Base-by-base conservation (phyloP, 2,113 vertebrate species). In the Microcebus ravelobensis region DNA sequence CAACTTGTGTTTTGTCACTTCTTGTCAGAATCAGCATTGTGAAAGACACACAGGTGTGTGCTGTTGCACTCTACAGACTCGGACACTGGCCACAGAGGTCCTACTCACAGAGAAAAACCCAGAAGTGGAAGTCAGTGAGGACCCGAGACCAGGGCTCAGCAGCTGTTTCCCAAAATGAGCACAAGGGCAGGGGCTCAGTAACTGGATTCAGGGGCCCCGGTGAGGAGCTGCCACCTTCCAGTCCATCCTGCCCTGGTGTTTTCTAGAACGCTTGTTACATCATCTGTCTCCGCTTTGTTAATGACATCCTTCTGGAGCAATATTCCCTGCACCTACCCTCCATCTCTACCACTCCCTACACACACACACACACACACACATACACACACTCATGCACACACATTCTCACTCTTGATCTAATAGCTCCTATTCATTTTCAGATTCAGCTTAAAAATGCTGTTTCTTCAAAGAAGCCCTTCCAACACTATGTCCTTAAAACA, bases 101-200 rank as follows among this genome's bases (percentile, higher is more conserved):
- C 45, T 92, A 21, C 39, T 89, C 42, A 59, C 79, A 89, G 73
- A 93, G 48, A 12, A 74, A 96, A 97, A 57, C 17, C n/a, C 20
- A 80, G n/a, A 52, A 88, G 34, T 52, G 11, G 31, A 90, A 52
- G 9, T 52, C 31, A 63, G 3, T 42, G 42, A 36, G 70, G 81
- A 57, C 34, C 61, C 48, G 57, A 48, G 39, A 25, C 25, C 76
- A 73, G 31, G 27, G 25, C 48, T 79, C 9, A n/a, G 67, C 48
- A 57, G 20, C 91, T 55, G 11, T 65, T 95, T 65, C 68, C 57
- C 29, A 83, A 87, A 36, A 70, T 20, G 14, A n/a, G 10, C 15
- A 48, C 63, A 31, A n/a, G 39, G 45, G 42, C 20, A 6, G 25
- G 55, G 50, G n/a, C 77, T 67, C 20, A 7, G 10, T 6, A 18